Evolutionary conservation across 1,140 invertebrate genomes (phyloP), one percentile per base, ranked within the genome.

Genomic region (Zaprionus taronus): DNA sequence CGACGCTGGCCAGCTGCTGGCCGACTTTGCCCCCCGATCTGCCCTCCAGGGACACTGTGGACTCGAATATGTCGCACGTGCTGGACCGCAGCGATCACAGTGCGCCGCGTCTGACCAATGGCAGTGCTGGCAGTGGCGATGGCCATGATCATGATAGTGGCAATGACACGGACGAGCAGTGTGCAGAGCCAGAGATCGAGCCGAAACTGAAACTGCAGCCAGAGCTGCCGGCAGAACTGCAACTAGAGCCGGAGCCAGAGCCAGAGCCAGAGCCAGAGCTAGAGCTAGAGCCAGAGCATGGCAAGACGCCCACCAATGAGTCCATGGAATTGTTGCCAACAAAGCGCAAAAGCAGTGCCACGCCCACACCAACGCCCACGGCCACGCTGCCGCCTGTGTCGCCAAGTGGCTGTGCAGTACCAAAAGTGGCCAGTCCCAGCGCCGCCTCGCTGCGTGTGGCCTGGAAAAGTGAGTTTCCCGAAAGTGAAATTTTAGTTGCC

Each of bases 401-500:
- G 41, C 41, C 41, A 26, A 24, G 24, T 24, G 24, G 3, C 0
- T 24, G 24, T 24, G 24, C 24, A 4, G 36, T 44, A 12, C 44
- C 55, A 7, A 89, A 71, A 62, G 49, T 62, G 61, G 61, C 87
- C 79, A 87, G 80, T 53, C 84, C 92, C 55, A 92, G 81, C 68
- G 80, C 83, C 77, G 80, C 76, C 63, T 91, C 92, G 56, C 60
- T 92, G 68, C 71, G 90, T 41, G 83, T 86, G 69, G 83, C 95
- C 92, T 97, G 97, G 97, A 94, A 95, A 83, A 94, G 94, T 83
- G 95, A 97, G 89, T 94, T 97, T 85, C 94, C 96, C 51, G 95
- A 96, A 77, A 94, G 96, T 79, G 95, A 97, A 83, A 95, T 97
- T 86, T 93, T 96, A 81, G 95, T 98, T 80, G 96, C 97, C 72